Percentiles rank a stretch among this genome's conserved stretches.
These are phyloP conservation scores for Phyllostomus discolor DNA, from an alignment of 2,113 vertebrate species.

Conservation along the genomic window DNA sequence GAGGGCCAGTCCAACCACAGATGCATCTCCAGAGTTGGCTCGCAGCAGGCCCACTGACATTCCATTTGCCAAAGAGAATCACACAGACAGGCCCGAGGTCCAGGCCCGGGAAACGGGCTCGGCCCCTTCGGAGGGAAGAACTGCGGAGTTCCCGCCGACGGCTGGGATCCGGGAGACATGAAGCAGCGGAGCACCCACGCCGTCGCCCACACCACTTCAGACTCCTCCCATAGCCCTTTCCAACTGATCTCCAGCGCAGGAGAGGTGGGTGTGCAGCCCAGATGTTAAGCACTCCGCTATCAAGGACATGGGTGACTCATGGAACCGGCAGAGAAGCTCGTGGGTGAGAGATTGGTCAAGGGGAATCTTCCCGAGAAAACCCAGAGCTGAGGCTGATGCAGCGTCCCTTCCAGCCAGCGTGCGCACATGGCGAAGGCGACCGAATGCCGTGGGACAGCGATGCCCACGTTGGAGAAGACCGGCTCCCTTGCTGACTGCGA, in stretches of 20 bases:
- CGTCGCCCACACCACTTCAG: fast-evolving
- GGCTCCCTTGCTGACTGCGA: background rate
- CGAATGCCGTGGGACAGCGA: background rate
- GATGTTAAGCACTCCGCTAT: background rate
- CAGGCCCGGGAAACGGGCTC: background rate
- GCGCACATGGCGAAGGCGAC: background rate
- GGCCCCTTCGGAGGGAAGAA: background rate
- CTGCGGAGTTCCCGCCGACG: no score
- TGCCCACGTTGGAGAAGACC: background rate
- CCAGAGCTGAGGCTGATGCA: background rate
- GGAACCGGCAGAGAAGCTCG: background rate
- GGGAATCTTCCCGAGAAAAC: background rate
- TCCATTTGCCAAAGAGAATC: background rate
- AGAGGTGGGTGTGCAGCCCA: background rate
- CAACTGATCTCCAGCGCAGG: background rate
- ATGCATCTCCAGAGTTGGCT: background rate
- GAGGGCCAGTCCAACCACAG: background rate
- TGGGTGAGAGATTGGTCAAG: background rate
- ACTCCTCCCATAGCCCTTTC: background rate
- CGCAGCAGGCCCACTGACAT: background rate
- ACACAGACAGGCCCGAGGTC: background rate
- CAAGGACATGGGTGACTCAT: background rate
- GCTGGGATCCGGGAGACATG: fast-evolving
- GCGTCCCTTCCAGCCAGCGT: background rate
- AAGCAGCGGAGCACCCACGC: fast-evolving